phyloP scores from a whole-genome alignment of 2,888 invertebrate species.

The Sabellastarte sp. region DNA sequence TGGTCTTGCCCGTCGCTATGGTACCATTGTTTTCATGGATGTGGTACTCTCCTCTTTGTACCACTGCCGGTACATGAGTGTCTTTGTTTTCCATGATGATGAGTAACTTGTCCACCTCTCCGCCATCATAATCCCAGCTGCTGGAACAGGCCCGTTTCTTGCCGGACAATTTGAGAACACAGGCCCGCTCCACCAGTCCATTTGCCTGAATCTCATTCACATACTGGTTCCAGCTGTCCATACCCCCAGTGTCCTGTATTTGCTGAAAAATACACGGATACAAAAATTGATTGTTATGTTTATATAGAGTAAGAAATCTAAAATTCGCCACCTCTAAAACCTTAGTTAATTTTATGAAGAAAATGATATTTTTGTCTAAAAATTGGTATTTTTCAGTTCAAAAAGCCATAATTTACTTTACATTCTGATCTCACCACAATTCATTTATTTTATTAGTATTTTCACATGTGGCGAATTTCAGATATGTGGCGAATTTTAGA shows the following conservation, averaged over 20 bases:
- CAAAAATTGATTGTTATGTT: too few relatives aligned
- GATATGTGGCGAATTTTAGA: too few relatives aligned
- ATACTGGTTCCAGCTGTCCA: constrained; percentile 15
- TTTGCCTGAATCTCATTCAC: constrained; percentile 2
- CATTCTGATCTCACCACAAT: too few relatives aligned
- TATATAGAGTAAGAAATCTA: too few relatives aligned
- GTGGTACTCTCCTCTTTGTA: constrained; percentile 11
- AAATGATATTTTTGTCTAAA: too few relatives aligned
- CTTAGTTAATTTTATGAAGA: too few relatives aligned
- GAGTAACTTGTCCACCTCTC: constrained; percentile 7
- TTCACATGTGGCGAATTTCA: too few relatives aligned
- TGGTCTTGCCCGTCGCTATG: constrained; percentile 9
- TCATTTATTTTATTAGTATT: too few relatives aligned
- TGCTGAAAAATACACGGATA: too few relatives aligned
- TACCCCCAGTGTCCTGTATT: constrained; percentile 1
- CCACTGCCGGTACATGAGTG: constrained; percentile 3
- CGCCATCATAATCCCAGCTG: constrained; percentile 5
- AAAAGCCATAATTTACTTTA: too few relatives aligned
- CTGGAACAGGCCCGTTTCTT: constrained; percentile 4
- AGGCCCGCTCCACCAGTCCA: constrained; percentile 4
- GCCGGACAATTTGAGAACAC: constrained; percentile 6
- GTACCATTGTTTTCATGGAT: constrained; percentile 12
- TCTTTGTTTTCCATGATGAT: constrained; percentile 4
- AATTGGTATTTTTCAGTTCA: too few relatives aligned
- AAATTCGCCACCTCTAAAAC: too few relatives aligned